Conservation (phyloP, 2,113 vertebrate species). For the Coptodon bakossiorum region DNA sequence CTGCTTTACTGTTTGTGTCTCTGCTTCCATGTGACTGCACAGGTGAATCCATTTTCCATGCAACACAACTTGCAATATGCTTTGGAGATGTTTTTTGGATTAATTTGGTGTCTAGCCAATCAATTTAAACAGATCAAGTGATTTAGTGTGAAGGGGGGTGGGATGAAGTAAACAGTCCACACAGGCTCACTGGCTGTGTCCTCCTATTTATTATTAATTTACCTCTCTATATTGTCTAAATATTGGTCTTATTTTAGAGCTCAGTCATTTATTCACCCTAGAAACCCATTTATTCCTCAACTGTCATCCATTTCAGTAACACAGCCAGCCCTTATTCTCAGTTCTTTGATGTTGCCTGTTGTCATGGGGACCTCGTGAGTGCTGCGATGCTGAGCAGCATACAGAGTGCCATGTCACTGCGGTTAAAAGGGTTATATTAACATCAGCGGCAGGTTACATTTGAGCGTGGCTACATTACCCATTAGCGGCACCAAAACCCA, state of each 20-base stretch:
- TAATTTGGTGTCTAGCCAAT: not conserved
- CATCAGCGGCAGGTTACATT: conserved; percentile 36
- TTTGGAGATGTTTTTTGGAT: not conserved
- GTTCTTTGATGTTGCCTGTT: conserved; percentile 41
- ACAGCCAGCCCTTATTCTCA: not conserved
- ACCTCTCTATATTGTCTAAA: not conserved
- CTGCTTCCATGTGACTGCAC: not conserved
- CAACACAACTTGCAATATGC: not conserved
- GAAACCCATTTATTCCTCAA: not conserved
- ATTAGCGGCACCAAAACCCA: conserved; percentile 47
- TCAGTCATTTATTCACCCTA: not conserved
- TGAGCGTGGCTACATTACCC: conserved; percentile 27
- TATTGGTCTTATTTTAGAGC: not conserved
- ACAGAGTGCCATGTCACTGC: conserved; percentile 32
- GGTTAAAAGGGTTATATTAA: conserved; percentile 54
- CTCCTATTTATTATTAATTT: not conserved
- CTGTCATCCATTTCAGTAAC: not conserved
- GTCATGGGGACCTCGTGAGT: conserved; percentile 20
- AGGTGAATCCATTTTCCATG: conserved; percentile 3
- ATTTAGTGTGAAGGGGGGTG: not conserved
- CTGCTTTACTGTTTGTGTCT: not conserved
- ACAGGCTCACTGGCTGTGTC: not conserved
- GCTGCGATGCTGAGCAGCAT: conserved; percentile 12
- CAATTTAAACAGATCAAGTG: not conserved
- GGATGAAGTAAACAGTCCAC: not conserved